Percentiles rank a stretch among this genome's conserved stretches.
Conservation (phyloP, 2,113 vertebrate species). For the Acinonyx jubatus region DNA sequence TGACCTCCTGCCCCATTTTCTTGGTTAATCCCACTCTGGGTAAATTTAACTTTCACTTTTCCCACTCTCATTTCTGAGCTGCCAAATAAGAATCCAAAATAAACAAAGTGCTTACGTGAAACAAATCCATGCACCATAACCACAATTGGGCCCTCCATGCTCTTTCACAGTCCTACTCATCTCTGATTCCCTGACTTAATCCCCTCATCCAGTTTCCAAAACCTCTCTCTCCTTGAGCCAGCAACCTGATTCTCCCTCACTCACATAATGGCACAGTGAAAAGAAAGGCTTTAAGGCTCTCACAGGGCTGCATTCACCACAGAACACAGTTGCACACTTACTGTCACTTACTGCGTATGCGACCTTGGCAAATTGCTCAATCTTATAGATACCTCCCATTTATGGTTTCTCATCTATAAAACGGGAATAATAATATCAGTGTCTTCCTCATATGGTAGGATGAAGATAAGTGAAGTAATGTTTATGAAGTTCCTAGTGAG, state of each 20-base stretch:
- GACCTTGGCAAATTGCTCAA: background rate
- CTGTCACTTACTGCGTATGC: background rate
- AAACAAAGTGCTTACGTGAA: background rate
- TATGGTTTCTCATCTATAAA: slow-evolving; percentile 20
- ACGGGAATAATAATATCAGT: background rate
- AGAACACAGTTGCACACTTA: background rate
- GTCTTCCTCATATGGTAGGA: background rate
- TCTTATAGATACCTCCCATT: background rate
- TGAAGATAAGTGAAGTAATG: background rate
- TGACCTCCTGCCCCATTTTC: background rate
- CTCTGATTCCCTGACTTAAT: background rate
- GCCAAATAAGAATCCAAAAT: background rate
- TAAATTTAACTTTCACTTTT: background rate
- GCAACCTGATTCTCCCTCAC: background rate
- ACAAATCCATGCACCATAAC: background rate
- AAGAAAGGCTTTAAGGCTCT: background rate
- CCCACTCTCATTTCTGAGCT: background rate
- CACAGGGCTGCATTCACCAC: background rate
- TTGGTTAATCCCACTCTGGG: background rate
- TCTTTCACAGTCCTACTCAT: background rate
- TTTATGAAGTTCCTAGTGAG: background rate
- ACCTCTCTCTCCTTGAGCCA: background rate
- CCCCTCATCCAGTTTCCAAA: background rate
- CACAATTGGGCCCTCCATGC: background rate
- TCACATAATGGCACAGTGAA: background rate